Evolutionary conservation across 2,113 vertebrate genomes (phyloP), one percentile per base, ranked within the genome.

Genomic region (Ctenodactylus gundi): DNA sequence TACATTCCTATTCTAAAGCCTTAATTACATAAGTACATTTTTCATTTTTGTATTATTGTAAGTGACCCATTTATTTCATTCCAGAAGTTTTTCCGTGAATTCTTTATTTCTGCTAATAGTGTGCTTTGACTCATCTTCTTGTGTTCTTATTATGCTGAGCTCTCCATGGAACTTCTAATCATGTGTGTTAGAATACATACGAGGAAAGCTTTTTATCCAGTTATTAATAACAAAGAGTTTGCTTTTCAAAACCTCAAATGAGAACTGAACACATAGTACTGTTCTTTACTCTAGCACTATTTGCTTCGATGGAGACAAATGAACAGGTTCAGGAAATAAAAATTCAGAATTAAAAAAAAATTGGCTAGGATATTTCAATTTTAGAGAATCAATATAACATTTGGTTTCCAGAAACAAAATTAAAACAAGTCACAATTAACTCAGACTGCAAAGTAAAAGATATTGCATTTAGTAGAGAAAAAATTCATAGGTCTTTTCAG

Each of bases 291-390:
- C 20, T 58, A 83, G 46, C 27, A 58, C 14, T 65, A 2, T 25
- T 57, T 72, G 23, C 18, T 83, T 51, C 75, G 31, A 34, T 88
- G 49, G 17, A 77, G 20, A 7, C 23, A 84, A 65, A 84, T 51
- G 0, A 34, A 17, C 55, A 58, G 23, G 8, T 27, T 82, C 25
- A 62, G 20, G 9, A 78, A 86, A 60, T 83, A 65, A 58, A 67
- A 94, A 67, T 36, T 2, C n/a, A 90, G 81, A 90, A 87, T 39
- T 49, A 73, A 14, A 36, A 82, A 86, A 93, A 87, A 73, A 72
- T 9, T 23, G n/a, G n/a, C 29, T 46, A 55, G n/a, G 70, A 78
- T 18, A 5, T 89, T 62, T 20, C 8, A 82, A 8, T 64, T 62
- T 21, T 58, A 60, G 29, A 2, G 34, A 44, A 1, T 36, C 2